These are phyloP conservation scores for Eulemur mongoz DNA, from an alignment of 2,797 vertebrate genomes.

Conservation along the genomic window DNA sequence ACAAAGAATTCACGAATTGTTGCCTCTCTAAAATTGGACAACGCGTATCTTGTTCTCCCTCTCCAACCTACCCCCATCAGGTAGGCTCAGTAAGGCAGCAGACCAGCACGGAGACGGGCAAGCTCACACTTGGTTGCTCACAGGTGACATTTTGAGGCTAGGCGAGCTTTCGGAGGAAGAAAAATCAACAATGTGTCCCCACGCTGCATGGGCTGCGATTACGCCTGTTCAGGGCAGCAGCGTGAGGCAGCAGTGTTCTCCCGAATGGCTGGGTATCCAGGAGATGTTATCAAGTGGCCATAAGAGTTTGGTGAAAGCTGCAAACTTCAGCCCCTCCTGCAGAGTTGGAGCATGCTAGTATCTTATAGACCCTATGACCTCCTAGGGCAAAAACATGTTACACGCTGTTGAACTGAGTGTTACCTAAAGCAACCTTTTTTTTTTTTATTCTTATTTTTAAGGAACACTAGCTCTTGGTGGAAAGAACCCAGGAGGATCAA, in stretches of 20 bases:
- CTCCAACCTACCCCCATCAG: neutral
- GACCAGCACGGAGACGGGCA: neutral
- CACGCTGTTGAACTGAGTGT: neutral
- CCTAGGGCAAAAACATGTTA: neutral
- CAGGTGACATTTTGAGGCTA: conserved; percentile 7
- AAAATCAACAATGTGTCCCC: neutral
- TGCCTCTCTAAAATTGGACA: neutral
- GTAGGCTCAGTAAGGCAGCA: neutral
- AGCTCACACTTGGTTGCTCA: neutral
- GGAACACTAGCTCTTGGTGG: neutral
- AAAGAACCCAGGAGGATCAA: conserved; percentile 4
- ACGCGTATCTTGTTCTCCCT: neutral
- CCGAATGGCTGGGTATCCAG: neutral
- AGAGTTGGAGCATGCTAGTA: neutral
- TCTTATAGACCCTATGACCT: neutral
- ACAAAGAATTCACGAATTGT: neutral
- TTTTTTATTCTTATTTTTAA: neutral
- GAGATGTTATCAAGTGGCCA: neutral
- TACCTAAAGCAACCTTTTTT: neutral
- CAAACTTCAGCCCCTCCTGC: neutral
- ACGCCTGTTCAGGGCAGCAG: neutral
- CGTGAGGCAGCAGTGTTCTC: neutral
- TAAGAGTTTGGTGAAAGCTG: neutral
- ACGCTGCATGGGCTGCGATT: neutral
- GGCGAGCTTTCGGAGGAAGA: neutral